Conservation (phyloP, 2,888 invertebrate species). For the Empis stercorea region DNA sequence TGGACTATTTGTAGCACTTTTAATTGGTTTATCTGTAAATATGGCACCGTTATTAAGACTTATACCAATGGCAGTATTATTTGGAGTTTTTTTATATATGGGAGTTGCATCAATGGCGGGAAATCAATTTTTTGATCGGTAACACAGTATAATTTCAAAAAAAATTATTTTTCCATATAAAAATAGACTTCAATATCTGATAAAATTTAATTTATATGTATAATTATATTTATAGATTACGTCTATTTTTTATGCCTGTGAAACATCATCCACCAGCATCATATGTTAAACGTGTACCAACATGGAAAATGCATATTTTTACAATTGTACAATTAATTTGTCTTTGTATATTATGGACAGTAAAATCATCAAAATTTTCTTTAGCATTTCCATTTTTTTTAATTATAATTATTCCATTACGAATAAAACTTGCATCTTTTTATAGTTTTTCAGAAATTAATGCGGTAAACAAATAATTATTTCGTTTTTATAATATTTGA, state of each 20-base stretch:
- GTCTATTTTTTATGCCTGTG: slow-evolving; percentile 73
- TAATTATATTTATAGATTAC: neutral
- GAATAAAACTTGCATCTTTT: slow-evolving; percentile 53
- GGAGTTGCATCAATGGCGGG: slow-evolving; percentile 82
- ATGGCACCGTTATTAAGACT: slow-evolving; percentile 60
- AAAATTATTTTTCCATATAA: too few species aligned
- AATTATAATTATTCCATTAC: slow-evolving; percentile 70
- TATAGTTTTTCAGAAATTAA: slow-evolving; percentile 66
- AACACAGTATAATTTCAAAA: too few species aligned
- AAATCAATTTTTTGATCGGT: slow-evolving; percentile 71
- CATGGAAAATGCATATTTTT: slow-evolving; percentile 77
- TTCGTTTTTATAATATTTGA: too few species aligned
- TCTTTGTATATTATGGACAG: slow-evolving; percentile 60
- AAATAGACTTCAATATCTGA: neutral
- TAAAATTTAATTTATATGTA: neutral
- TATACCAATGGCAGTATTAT: slow-evolving; percentile 82
- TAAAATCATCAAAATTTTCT: slow-evolving; percentile 73
- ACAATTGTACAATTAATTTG: slow-evolving; percentile 68
- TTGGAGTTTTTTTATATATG: slow-evolving; percentile 90
- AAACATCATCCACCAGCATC: slow-evolving; percentile 81
- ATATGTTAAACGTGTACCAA: slow-evolving; percentile 76
- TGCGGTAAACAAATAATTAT: slow-evolving; percentile 67
- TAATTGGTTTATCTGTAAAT: slow-evolving; percentile 66
- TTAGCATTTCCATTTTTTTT: slow-evolving; percentile 83
- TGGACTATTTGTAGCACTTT: slow-evolving; percentile 55